Evolutionary conservation across 2,797 vertebrate genomes (phyloP).

Genomic region (Cirrhinus mrigala): DNA sequence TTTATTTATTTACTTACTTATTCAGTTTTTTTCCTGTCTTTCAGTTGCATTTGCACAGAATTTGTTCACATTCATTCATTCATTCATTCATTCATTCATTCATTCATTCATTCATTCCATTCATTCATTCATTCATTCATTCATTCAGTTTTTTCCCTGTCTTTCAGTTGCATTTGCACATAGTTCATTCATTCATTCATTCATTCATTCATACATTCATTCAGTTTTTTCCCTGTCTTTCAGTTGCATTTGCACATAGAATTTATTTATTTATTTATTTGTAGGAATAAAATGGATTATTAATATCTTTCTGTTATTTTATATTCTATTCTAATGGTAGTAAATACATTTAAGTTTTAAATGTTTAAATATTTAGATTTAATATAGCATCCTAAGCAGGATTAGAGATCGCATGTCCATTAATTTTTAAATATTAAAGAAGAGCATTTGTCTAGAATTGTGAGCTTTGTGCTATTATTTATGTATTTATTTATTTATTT

Average conservation of each 20-base stretch:
- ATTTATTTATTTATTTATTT: background rate
- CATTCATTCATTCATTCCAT: too few relatives aligned
- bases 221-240: background rate
- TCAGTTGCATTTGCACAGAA: background rate
- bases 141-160: too few relatives aligned
- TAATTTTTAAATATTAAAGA: background rate
- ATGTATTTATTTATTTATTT: background rate
- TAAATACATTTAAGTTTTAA: background rate
- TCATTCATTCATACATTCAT: too few relatives aligned
- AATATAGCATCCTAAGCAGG: background rate
- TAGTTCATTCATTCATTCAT: too few relatives aligned
- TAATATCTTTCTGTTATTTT: background rate
- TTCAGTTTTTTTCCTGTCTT: too few relatives aligned
- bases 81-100: too few relatives aligned
- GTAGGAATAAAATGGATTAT: background rate
- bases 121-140: too few relatives aligned
- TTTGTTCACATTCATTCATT: background rate
- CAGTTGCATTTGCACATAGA: background rate
- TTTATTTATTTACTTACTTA: too few relatives aligned
- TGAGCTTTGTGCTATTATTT: background rate
- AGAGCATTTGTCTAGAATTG: background rate
- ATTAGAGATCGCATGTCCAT: background rate
- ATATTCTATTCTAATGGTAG: background rate
- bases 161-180: too few relatives aligned
- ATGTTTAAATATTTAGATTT: background rate